Conservation (phyloP, 1,140 invertebrate genomes). For the Eulimnadia texana region DNA sequence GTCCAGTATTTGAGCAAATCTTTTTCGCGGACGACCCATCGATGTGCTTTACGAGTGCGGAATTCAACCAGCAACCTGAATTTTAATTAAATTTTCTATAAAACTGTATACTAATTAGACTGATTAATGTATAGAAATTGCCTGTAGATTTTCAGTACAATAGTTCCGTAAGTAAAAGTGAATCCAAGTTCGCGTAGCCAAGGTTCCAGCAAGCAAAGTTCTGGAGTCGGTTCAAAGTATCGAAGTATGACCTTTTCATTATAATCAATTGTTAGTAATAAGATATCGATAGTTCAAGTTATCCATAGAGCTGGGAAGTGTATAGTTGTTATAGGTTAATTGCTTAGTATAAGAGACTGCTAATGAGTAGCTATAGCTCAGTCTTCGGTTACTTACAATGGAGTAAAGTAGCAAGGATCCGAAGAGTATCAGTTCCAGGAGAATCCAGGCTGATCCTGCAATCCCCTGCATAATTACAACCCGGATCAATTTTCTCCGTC, state of each 20-base stretch:
- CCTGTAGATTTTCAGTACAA: constrained; percentile 77
- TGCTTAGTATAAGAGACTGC: no score
- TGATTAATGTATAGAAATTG: no score
- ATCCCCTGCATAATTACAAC: constrained; percentile 45
- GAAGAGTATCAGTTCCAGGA: constrained; percentile 68
- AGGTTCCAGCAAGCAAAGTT: constrained; percentile 62
- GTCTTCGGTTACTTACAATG: constrained; percentile 61
- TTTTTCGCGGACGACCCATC: constrained; percentile 70
- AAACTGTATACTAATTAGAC: constrained; percentile 3
- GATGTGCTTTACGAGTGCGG: constrained; percentile 71
- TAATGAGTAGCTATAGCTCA: no score
- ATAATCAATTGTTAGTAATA: no score
- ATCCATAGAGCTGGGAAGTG: no score
- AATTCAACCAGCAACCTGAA: constrained; percentile 42
- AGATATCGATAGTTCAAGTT: no score
- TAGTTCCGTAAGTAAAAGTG: constrained; percentile 74
- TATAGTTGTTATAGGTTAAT: no score
- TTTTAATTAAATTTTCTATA: not conserved
- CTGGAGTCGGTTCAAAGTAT: constrained; percentile 56
- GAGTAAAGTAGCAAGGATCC: constrained; percentile 70
- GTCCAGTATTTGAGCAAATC: constrained; percentile 65
- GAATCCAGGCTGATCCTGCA: constrained; percentile 71
- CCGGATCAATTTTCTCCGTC: no score
- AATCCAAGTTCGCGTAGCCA: constrained; percentile 84
- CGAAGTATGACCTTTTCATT: constrained; percentile 56